phyloP scores from a whole-genome alignment of 2,113 vertebrate genomes.

The Turdus rufiventris region DNA sequence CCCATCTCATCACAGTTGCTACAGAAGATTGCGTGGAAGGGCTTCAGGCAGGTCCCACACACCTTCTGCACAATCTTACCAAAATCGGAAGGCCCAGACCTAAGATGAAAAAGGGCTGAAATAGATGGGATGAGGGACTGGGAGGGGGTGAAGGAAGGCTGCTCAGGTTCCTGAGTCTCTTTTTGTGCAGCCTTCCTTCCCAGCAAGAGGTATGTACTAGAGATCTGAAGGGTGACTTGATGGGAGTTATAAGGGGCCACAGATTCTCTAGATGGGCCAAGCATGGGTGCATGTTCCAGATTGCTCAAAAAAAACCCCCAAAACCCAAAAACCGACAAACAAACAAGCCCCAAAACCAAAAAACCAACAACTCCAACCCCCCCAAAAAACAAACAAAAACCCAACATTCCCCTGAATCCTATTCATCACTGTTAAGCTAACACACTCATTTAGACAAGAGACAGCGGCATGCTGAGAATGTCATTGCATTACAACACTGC shows the following conservation, averaged over 20 bases:
- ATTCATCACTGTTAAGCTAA: neutral
- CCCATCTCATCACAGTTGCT: neutral
- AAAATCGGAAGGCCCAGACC: neutral
- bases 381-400: neutral
- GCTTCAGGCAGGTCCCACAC: neutral
- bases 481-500: neutral
- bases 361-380: neutral
- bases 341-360: neutral
- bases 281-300: neutral
- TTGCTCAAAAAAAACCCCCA: neutral
- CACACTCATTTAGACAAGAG: accelerated
- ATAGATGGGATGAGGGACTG: neutral
- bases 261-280: neutral
- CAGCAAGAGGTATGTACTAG: neutral
- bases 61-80: neutral
- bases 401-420: accelerated
- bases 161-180: neutral
- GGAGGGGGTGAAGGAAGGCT: neutral
- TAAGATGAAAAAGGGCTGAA: neutral
- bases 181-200: neutral
- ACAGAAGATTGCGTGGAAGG: neutral
- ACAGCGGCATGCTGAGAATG: neutral
- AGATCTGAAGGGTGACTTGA: neutral
- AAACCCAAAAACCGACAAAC: too few species aligned
- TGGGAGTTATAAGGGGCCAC: neutral